Percentiles rank a stretch among this genome's conserved stretches.
Evolutionary conservation across 1,140 invertebrate species (phyloP).

Genomic region (Bombus turneri): DNA sequence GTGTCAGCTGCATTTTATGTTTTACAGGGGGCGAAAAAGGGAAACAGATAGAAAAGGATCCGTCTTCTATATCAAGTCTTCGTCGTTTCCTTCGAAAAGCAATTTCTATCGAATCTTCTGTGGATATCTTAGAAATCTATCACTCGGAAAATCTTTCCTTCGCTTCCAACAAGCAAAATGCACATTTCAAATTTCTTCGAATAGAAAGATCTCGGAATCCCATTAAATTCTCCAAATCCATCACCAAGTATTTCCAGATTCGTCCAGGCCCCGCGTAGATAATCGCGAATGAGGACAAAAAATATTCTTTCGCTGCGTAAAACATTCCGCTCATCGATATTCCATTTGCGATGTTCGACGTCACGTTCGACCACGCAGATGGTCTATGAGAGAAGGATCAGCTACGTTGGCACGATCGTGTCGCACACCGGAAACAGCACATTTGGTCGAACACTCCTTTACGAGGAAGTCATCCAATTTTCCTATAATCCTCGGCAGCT

Average conservation of each 20-base stretch:
- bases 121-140: background rate
- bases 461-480: constrained; percentile 61
- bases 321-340: constrained; percentile 60
- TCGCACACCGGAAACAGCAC: constrained; percentile 39
- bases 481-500: constrained; percentile 66
- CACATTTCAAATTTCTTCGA: background rate
- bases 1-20: constrained; percentile 22
- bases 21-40: background rate
- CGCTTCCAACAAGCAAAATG: background rate
- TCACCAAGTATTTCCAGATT: background rate
- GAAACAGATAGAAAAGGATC: background rate
- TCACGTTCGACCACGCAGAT: constrained; percentile 42
- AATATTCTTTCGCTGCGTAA: constrained; percentile 36
- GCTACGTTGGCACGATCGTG: constrained; percentile 25
- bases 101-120: background rate
- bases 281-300: background rate
- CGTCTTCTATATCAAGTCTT: background rate
- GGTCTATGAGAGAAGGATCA: constrained; percentile 21
- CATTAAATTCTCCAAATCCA: background rate
- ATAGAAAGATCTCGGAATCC: background rate
- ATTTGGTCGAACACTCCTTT: constrained; percentile 24
- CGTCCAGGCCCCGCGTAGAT: background rate
- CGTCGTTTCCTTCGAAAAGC: background rate
- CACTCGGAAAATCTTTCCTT: background rate
- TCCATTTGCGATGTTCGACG: constrained; percentile 55